Evolutionary conservation across 2,888 invertebrate genomes (phyloP).

Genomic region (Hanleya hanleyi): DNA sequence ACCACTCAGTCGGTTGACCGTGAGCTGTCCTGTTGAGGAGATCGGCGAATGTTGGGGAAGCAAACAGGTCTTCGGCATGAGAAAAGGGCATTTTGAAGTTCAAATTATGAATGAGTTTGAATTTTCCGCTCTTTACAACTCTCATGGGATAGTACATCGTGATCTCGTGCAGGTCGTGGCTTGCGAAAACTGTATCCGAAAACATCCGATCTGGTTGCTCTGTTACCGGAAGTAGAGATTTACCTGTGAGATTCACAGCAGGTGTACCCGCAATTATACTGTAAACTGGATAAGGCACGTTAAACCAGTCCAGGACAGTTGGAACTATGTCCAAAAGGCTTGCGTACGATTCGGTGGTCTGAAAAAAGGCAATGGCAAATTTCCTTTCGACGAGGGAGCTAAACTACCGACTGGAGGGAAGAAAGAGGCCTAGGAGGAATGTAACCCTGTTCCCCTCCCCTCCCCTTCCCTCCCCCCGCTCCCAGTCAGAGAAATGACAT

Average conservation of each 20-base stretch:
- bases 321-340: constrained; percentile 88
- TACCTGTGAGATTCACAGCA: constrained; percentile 76
- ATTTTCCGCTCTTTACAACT: constrained; percentile 82
- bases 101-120: constrained; percentile 93
- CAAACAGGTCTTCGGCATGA: constrained; percentile 92
- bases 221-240: constrained; percentile 84
- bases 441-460: too few species aligned
- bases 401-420: too few species aligned
- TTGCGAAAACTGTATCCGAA: constrained; percentile 79
- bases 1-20: constrained; percentile 84
- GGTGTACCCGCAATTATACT: constrained; percentile 53
- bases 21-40: constrained; percentile 84
- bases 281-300: constrained; percentile 74
- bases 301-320: constrained; percentile 88
- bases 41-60: constrained; percentile 91
- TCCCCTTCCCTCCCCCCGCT: too few species aligned
- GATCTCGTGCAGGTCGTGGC: constrained; percentile 91
- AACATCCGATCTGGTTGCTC: constrained; percentile 35
- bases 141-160: constrained; percentile 97
- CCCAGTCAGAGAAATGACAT: too few species aligned
- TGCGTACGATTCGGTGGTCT: constrained; percentile 81
- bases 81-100: constrained; percentile 90
- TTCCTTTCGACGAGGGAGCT: too few species aligned
- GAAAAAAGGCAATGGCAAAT: too few species aligned
- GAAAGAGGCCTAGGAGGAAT: too few species aligned